phyloP scores from a whole-genome alignment of 2,797 vertebrate species.

The Labroides dimidiatus region DNA sequence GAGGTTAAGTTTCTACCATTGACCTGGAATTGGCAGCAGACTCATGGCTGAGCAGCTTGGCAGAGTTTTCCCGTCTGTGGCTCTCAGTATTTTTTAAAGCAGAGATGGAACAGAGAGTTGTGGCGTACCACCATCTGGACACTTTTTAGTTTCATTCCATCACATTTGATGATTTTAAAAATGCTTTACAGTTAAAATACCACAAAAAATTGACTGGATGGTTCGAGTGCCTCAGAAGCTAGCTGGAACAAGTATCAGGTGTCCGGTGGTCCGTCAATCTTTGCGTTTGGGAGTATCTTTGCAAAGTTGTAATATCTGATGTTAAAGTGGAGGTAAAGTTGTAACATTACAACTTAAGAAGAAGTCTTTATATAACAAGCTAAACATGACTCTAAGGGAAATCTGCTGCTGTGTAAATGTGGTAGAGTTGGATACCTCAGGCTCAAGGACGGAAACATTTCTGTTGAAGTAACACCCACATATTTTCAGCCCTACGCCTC shows the following conservation, averaged over 20 bases:
- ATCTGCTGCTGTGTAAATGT: background rate
- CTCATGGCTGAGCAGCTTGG: conserved; percentile 39
- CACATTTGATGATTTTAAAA: background rate
- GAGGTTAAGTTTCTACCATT: conserved; percentile 57
- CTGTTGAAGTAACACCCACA: conserved; percentile 35
- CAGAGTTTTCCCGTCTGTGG: conserved; percentile 26
- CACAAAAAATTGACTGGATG: background rate
- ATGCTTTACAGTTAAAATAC: background rate
- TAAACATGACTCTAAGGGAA: too few relatives aligned
- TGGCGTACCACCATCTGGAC: conserved; percentile 19
- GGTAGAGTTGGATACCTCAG: conserved; percentile 25
- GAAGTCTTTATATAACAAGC: too few relatives aligned
- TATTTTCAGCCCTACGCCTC: conserved; percentile 32
- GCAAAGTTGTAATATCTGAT: too few relatives aligned
- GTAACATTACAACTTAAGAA: too few relatives aligned
- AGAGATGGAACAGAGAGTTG: conserved; percentile 18
- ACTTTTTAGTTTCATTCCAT: background rate
- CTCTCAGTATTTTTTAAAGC: conserved; percentile 12
- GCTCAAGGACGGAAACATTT: conserved; percentile 43
- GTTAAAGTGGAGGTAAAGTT: too few relatives aligned
- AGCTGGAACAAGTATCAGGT: too few relatives aligned
- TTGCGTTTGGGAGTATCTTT: too few relatives aligned
- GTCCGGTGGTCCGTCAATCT: too few relatives aligned
- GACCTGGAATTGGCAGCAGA: conserved; percentile 40
- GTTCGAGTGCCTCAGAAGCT: too few relatives aligned